Conservation (phyloP, 2,888 invertebrate species). For the Melieria picta region DNA sequence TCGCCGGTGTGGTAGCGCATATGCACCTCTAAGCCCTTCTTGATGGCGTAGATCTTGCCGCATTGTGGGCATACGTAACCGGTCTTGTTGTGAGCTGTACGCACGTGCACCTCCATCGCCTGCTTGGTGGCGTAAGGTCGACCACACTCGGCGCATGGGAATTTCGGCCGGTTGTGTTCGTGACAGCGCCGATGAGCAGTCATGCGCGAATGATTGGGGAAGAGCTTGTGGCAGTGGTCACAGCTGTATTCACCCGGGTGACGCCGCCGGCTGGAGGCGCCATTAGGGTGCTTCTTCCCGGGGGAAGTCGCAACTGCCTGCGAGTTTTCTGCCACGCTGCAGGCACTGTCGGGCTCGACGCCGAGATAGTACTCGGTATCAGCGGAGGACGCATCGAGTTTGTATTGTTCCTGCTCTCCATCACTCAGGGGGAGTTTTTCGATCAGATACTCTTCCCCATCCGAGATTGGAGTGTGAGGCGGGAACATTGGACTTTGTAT, state of each 20-base stretch:
- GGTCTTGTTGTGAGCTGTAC: conserved; percentile 46
- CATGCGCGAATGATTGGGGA: conserved; percentile 48
- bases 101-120: conserved; percentile 50
- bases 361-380: no score
- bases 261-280: conserved; percentile 34
- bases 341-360: neutral
- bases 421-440: conserved; percentile 25
- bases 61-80: conserved; percentile 49
- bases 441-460: conserved; percentile 30
- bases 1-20: conserved; percentile 52
- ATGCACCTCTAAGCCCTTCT: conserved; percentile 53
- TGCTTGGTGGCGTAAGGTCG: conserved; percentile 52
- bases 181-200: conserved; percentile 45
- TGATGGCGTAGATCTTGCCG: conserved; percentile 51
- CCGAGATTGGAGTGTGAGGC: neutral
- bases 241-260: conserved; percentile 43
- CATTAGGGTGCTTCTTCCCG: no score
- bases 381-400: neutral
- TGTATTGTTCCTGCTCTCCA: neutral
- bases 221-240: conserved; percentile 45
- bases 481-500: conserved; percentile 34
- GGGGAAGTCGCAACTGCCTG: no score
- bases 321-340: no score
- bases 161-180: conserved; percentile 44
- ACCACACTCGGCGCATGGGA: conserved; percentile 42